phyloP scores from a whole-genome alignment of 2,113 vertebrate genomes.

The Pituophis catenifer region DNA sequence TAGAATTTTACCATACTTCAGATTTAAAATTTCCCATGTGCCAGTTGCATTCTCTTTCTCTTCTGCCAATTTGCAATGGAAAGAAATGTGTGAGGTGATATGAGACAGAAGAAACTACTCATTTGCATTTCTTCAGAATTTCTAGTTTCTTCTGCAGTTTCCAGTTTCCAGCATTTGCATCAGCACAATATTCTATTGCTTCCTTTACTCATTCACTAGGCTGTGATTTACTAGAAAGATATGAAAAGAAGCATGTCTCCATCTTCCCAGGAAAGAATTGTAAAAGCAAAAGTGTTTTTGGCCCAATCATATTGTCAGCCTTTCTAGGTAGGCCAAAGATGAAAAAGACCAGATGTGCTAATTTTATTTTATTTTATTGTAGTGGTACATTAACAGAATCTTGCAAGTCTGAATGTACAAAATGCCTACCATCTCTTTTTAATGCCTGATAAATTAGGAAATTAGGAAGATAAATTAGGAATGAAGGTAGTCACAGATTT shows the following conservation, averaged over 20 bases:
- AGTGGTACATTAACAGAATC: no score
- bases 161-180: background rate
- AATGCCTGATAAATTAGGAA: no score
- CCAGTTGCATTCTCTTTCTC: background rate
- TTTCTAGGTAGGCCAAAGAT: no score
- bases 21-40: background rate
- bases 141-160: background rate
- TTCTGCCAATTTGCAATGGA: background rate
- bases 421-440: no score
- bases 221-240: background rate
- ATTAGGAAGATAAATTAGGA: no score
- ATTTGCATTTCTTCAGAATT: background rate
- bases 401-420: no score
- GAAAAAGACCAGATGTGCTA: no score
- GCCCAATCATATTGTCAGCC: no score
- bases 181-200: background rate
- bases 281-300: background rate
- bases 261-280: background rate
- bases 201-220: background rate
- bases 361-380: no score
- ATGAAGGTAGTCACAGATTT: no score
- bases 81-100: background rate
- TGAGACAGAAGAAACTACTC: background rate
- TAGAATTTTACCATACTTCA: background rate
- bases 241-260: background rate